phyloP scores from a whole-genome alignment of 1,140 invertebrate genomes.

The Dolichoris vasculosae region DNA sequence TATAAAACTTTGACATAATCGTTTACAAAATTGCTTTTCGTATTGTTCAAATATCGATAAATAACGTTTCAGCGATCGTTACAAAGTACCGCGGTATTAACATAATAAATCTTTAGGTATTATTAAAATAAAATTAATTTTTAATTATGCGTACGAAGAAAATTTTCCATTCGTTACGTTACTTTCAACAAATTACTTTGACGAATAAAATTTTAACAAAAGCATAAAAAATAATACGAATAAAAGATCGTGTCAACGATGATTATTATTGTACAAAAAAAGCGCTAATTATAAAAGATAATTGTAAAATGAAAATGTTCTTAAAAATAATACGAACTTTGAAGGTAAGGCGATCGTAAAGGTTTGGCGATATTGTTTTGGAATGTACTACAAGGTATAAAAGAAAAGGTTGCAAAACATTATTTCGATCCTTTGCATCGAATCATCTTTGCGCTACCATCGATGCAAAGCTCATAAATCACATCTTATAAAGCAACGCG shows the following conservation, averaged over 20 bases:
- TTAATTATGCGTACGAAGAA: not conserved
- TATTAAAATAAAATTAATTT: too few species aligned
- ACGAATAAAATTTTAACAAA: too few species aligned
- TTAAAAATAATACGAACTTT: not conserved
- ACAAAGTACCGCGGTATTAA: not conserved
- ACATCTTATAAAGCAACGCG: not conserved
- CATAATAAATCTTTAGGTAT: not conserved
- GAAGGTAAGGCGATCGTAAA: not conserved
- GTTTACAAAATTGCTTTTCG: not conserved
- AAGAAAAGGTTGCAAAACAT: not conserved
- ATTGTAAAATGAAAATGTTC: too few species aligned
- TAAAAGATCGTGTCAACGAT: too few species aligned
- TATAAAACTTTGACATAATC: conserved; percentile 8
- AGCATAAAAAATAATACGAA: too few species aligned
- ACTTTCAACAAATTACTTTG: too few species aligned
- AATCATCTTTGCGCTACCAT: not conserved
- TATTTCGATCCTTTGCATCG: not conserved
- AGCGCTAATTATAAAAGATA: too few species aligned
- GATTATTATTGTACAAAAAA: too few species aligned
- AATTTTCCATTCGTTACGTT: not conserved
- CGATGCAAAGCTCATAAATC: not conserved
- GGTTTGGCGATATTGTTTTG: not conserved
- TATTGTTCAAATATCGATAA: not conserved
- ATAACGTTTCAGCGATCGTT: not conserved
- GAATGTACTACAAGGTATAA: not conserved